phyloP scores from a whole-genome alignment of 2,113 vertebrate genomes.

The Desmodus rotundus region DNA sequence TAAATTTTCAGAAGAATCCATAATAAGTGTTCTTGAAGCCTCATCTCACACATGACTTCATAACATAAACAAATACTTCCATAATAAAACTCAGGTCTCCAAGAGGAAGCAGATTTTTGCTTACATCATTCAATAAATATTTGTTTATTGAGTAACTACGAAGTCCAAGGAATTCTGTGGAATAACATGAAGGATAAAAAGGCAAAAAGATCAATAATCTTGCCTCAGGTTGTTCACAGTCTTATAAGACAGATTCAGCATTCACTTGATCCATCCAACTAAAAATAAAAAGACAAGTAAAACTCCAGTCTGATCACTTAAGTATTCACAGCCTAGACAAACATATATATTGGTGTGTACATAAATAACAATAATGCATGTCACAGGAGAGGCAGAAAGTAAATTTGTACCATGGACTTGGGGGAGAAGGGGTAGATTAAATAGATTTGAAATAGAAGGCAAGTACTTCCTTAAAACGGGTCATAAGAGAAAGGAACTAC shows the following conservation, averaged over 20 bases:
- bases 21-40: background rate
- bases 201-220: slow-evolving; percentile 38
- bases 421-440: background rate
- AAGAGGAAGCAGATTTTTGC: slow-evolving; percentile 42
- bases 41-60: slow-evolving; percentile 6
- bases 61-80: slow-evolving; percentile 41
- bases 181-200: background rate
- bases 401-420: background rate
- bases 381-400: background rate
- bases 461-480: background rate
- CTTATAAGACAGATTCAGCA: background rate
- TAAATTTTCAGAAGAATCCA: background rate
- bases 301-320: background rate
- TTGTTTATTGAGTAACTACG: slow-evolving; percentile 16
- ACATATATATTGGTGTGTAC: background rate
- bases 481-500: background rate
- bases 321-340: background rate
- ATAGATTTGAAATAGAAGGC: background rate
- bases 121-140: slow-evolving; percentile 42
- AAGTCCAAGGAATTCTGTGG: background rate
- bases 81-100: slow-evolving; percentile 21
- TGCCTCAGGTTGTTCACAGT: slow-evolving; percentile 6
- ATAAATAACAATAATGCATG: background rate
- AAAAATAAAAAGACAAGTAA: slow-evolving; percentile 24
- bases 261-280: background rate